Evolutionary conservation across 2,797 vertebrate species (phyloP).

Genomic region (Leptodactylus fallax): DNA sequence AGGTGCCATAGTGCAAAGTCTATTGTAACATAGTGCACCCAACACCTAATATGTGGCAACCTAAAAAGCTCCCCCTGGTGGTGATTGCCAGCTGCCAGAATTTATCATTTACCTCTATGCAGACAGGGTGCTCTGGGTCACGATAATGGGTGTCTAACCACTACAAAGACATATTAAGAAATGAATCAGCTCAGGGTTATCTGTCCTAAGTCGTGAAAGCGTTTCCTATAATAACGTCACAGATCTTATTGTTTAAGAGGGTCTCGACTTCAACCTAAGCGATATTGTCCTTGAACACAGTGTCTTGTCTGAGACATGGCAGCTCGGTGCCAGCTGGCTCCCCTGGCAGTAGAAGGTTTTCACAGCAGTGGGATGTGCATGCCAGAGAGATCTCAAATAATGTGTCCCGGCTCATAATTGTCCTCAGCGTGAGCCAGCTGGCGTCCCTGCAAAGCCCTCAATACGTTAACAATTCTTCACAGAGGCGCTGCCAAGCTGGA

Average conservation of each 20-base stretch:
- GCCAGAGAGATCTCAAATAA: constrained; percentile 59
- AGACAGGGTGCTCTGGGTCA: neutral
- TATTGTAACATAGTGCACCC: too few relatives aligned
- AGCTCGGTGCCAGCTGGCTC: constrained; percentile 49
- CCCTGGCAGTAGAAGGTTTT: constrained; percentile 34
- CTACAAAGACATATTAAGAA: neutral
- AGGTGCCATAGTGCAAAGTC: too few relatives aligned
- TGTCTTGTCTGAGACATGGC: constrained; percentile 20
- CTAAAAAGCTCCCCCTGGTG: neutral
- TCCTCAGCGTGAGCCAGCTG: constrained; percentile 55
- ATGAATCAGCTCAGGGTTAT: neutral
- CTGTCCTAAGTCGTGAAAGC: neutral
- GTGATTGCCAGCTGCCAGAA: neutral
- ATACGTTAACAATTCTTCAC: constrained; percentile 32
- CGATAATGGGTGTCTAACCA: neutral
- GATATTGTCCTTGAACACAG: constrained; percentile 57
- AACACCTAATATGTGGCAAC: neutral
- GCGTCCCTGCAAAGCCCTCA: constrained; percentile 44
- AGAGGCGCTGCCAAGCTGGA: constrained; percentile 39
- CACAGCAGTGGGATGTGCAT: constrained; percentile 45
- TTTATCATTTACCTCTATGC: too few relatives aligned
- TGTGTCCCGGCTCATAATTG: constrained; percentile 59
- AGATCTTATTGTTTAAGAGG: neutral
- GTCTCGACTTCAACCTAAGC: neutral
- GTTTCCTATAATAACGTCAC: neutral